Conservation (phyloP, 1,140 invertebrate species). For the Temnothorax longispinosus region DNA sequence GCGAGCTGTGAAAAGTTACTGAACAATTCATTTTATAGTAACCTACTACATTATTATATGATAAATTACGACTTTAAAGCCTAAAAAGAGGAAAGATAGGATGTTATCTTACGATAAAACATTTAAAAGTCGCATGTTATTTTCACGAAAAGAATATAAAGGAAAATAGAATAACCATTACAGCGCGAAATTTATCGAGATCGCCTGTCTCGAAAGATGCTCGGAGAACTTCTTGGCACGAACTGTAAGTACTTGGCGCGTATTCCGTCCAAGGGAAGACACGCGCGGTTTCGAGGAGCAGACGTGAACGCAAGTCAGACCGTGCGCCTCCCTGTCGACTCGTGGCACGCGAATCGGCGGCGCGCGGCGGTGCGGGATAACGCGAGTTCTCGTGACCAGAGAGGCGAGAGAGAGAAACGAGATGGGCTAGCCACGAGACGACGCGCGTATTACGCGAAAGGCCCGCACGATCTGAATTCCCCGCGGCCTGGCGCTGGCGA, state of each 20-base stretch:
- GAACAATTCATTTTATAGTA: too few species aligned
- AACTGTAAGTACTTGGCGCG: slow-evolving; percentile 39
- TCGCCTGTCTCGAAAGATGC: slow-evolving; percentile 18
- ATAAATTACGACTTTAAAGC: too few species aligned
- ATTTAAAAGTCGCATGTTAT: neutral
- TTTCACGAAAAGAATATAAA: neutral
- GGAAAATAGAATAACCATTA: neutral
- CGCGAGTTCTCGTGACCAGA: slow-evolving; percentile 61
- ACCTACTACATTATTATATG: neutral
- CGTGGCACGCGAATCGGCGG: slow-evolving; percentile 54
- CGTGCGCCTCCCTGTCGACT: slow-evolving; percentile 18
- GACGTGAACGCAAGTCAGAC: slow-evolving; percentile 26
- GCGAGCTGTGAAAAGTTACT: too few species aligned
- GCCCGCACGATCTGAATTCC: slow-evolving; percentile 48
- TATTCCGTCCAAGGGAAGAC: slow-evolving; percentile 33
- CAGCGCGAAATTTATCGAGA: slow-evolving; percentile 28
- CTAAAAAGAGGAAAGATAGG: neutral
- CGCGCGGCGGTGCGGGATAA: slow-evolving; percentile 46
- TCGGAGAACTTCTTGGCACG: slow-evolving; percentile 39
- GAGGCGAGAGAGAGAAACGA: slow-evolving; percentile 14
- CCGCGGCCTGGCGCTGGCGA: slow-evolving; percentile 9
- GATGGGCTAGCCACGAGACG: neutral
- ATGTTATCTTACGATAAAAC: neutral
- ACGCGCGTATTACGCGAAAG: slow-evolving; percentile 58
- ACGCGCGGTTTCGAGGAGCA: slow-evolving; percentile 22